phyloP scores from a whole-genome alignment of 2,888 invertebrate species.

The Priocnemis perturbator region DNA sequence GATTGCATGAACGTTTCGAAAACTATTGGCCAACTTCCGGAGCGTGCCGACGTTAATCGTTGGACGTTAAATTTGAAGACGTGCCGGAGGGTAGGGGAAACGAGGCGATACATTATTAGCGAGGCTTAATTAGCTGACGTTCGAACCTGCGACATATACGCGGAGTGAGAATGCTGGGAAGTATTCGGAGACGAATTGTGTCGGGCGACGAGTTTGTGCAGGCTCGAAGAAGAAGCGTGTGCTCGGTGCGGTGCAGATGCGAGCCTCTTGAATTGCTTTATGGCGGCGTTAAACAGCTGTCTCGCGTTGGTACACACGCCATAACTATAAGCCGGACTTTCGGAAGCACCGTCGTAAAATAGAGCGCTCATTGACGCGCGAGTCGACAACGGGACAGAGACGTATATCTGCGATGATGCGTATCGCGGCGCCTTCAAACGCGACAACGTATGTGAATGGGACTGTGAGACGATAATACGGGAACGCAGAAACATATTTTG shows the following conservation, averaged over 20 bases:
- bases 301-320: slow-evolving; percentile 3
- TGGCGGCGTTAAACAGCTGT: slow-evolving; percentile 5
- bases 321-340: not conserved
- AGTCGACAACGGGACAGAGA: not conserved
- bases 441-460: no score
- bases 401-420: not conserved
- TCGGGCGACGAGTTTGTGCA: no score
- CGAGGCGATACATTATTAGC: no score
- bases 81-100: not conserved
- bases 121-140: no score
- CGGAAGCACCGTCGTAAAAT: not conserved
- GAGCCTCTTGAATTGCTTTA: slow-evolving; percentile 8
- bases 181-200: no score
- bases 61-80: not conserved
- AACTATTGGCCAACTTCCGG: not conserved
- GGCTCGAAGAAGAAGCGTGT: no score
- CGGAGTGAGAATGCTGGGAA: no score
- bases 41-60: not conserved
- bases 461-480: no score
- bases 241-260: not conserved
- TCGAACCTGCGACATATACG: no score
- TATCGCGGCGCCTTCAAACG: no score
- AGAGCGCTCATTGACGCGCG: not conserved
- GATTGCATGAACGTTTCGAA: not conserved
- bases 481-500: no score